phyloP scores from a whole-genome alignment of 2,797 vertebrate species.

The Chaetophractus vellerosus region DNA sequence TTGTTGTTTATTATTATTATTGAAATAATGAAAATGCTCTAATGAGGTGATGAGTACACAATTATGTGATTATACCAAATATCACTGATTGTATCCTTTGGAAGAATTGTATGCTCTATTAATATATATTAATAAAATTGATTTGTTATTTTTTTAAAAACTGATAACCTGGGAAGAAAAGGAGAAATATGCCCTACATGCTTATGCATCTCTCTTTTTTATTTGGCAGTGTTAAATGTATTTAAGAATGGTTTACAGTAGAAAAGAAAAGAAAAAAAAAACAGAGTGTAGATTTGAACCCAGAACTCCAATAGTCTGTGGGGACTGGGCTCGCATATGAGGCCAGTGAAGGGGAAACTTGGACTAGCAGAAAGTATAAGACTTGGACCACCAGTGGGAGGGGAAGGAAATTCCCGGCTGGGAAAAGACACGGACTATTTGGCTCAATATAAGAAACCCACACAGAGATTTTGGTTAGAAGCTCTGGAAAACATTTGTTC shows the following conservation, averaged over 20 bases:
- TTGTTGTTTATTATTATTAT: no score
- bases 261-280: not conserved
- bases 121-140: no score
- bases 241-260: not conserved
- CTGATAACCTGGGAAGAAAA: not conserved
- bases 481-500: slow-evolving; percentile 85
- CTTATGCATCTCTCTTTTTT: not conserved
- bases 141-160: not conserved
- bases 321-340: not conserved
- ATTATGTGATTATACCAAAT: no score
- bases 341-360: not conserved
- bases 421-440: slow-evolving; percentile 55
- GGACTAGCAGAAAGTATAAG: not conserved
- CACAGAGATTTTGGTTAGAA: slow-evolving; percentile 75
- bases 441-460: slow-evolving; percentile 73
- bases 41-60: no score
- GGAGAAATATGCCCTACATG: not conserved
- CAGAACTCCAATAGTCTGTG: not conserved
- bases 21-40: no score
- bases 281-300: not conserved
- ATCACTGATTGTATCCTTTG: no score
- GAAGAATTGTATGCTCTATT: no score
- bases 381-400: not conserved
- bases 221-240: not conserved
- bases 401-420: slow-evolving; percentile 11